Percentiles rank a stretch among this genome's conserved stretches.
Conservation (phyloP, 2,888 invertebrate species). For the Oscheius sp. region DNA sequence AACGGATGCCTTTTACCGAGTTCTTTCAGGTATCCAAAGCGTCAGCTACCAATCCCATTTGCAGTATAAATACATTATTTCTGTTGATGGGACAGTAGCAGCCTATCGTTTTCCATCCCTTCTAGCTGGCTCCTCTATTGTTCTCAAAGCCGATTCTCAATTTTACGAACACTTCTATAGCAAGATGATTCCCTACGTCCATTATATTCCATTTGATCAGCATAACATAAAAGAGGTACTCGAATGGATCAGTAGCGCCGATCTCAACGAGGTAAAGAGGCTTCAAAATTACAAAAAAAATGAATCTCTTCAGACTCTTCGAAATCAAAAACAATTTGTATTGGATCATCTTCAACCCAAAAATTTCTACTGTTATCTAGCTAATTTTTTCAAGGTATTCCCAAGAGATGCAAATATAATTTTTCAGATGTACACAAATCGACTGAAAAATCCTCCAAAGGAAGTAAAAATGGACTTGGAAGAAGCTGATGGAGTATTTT, state of each 20-base stretch:
- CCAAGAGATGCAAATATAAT: neutral
- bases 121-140: conserved; percentile 84
- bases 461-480: neutral
- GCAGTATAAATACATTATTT: conserved; percentile 92
- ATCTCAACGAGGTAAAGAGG: conserved; percentile 52
- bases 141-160: conserved; percentile 90
- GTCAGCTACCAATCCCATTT: neutral
- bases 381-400: conserved; percentile 36
- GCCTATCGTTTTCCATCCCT: conserved; percentile 92
- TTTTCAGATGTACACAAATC: neutral
- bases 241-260: conserved; percentile 2
- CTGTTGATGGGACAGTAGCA: conserved; percentile 94
- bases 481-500: neutral
- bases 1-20: conserved; percentile 84
- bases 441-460: neutral
- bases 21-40: conserved; percentile 83
- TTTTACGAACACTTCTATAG: conserved; percentile 94
- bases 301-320: conserved; percentile 15
- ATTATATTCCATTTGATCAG: conserved; percentile 83
- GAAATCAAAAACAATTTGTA: conserved; percentile 33
- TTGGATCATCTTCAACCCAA: conserved; percentile 45
- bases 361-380: conserved; percentile 48
- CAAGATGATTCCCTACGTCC: conserved; percentile 80
- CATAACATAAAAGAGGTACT: conserved; percentile 79
- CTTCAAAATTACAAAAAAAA: neutral